Base-by-base conservation (phyloP, 1,140 invertebrate genomes). In the Acromyrmex charruanus region DNA sequence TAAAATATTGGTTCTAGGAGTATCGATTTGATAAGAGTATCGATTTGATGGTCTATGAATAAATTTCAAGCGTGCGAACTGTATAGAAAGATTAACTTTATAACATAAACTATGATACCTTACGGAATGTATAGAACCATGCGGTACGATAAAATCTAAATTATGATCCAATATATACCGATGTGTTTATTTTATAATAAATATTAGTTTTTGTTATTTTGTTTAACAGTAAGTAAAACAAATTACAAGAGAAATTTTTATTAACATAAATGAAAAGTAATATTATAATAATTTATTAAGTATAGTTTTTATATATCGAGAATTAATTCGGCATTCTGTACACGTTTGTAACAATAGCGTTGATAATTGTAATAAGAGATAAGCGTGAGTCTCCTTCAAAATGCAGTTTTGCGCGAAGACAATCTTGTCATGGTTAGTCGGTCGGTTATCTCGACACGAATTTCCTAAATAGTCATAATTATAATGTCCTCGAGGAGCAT, bases 401-500 rank as follows among this genome's bases (percentile, higher is more conserved):
- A 68, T 58, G 12, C 28, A 39, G 28, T 84, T 84, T 61, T 58
- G 28, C n/a, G 44, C 14, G 55, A 74, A 49, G 39, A 63, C 80
- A 75, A 65, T 74, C 69, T 84, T 75, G 80, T 84, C 69, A 58
- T 31, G 55, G 77, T n/a, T 51, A 74, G 55, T 84, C 55, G 18
- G 53, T 82, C 25, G 28, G 61, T 77, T 85, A 79, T 85, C 71
- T 85, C 82, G 21, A 65, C 59, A 49, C 61, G 21, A 44, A 55
- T 74, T 77, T 49, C 68, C n/a, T 55, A 39, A 63, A 86, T 89
- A 66, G 74, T 85, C 59, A 58, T 35, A 69, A 58, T 58, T 74
- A 90, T 80, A 89, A 90, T 65, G 72, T 49, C 63, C 74, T 53
- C 39, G 77, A 87, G 75, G 21, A 86, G 49, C n/a, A 68, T 65